Evolutionary conservation across 2,113 vertebrate genomes (phyloP).

Genomic region (Panurus biarmicus): DNA sequence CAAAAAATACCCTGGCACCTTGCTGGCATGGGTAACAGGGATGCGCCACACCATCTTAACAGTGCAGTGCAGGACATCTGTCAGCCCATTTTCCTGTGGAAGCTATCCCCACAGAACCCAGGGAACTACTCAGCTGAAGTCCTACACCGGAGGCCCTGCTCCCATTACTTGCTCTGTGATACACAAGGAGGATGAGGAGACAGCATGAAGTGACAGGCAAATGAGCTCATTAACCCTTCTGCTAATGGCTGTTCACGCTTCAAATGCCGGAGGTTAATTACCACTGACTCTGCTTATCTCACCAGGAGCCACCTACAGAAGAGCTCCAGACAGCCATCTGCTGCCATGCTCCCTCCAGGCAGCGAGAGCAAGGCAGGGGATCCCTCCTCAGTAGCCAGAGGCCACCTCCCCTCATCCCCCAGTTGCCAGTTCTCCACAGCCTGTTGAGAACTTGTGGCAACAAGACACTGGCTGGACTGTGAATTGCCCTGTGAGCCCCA

Average conservation of each 20-base stretch:
- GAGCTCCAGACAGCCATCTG: constrained; percentile 33
- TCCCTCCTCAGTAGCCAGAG: neutral
- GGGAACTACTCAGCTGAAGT: neutral
- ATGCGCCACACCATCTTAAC: neutral
- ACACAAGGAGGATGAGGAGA: neutral
- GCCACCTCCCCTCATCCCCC: neutral
- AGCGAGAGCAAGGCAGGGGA: neutral
- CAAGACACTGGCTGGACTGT: neutral
- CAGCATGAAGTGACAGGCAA: constrained; percentile 41
- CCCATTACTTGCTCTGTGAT: neutral
- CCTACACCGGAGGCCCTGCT: rapidly evolving
- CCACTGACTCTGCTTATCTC: constrained; percentile 59
- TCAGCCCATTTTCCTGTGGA: neutral
- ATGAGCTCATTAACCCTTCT: constrained; percentile 54
- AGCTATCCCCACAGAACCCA: neutral
- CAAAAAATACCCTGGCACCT: neutral
- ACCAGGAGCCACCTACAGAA: constrained; percentile 14
- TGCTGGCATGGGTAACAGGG: neutral
- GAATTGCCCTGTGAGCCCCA: neutral
- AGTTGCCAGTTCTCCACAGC: neutral
- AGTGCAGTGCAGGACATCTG: neutral
- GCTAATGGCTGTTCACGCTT: constrained; percentile 52
- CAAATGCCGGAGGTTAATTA: constrained; percentile 59
- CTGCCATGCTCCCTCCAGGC: rapidly evolving
- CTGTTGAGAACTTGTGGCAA: neutral